These are phyloP conservation scores for Drosophila teissieri DNA, from an alignment of 1,140 invertebrate genomes.

Conservation along the genomic window DNA sequence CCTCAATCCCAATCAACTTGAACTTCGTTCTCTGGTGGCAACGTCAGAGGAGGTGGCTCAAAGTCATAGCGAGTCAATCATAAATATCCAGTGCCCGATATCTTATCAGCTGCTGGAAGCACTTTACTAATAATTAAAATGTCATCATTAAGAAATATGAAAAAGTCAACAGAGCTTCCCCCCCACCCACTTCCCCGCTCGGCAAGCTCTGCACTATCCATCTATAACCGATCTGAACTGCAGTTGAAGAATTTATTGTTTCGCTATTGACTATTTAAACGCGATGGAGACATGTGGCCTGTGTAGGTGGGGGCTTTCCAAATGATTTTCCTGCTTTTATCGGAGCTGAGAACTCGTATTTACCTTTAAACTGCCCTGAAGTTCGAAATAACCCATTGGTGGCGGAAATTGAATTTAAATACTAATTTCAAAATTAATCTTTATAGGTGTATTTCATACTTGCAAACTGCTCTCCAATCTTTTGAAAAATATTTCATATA, in stretches of 20 bases:
- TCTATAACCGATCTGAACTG: slow-evolving; percentile 43
- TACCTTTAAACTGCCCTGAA: slow-evolving; percentile 54
- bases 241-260: slow-evolving; percentile 72
- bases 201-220: slow-evolving; percentile 9
- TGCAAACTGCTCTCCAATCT: too few relatives aligned
- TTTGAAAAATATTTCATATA: too few relatives aligned
- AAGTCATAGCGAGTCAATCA: slow-evolving; percentile 42
- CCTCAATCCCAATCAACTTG: slow-evolving; percentile 37
- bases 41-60: slow-evolving; percentile 29
- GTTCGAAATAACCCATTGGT: slow-evolving; percentile 14
- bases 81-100: slow-evolving; percentile 78
- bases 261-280: slow-evolving; percentile 79
- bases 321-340: slow-evolving; percentile 38
- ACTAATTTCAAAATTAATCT: too few relatives aligned
- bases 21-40: slow-evolving; percentile 41
- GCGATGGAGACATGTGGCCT: slow-evolving; percentile 35
- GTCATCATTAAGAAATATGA: slow-evolving; percentile 83
- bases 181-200: too few relatives aligned
- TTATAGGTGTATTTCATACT: too few relatives aligned
- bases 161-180: slow-evolving; percentile 81
- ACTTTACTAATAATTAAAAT: slow-evolving; percentile 84
- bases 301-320: slow-evolving; percentile 8
- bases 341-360: slow-evolving; percentile 36
- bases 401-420: neutral
- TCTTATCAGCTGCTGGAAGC: slow-evolving; percentile 79